Base-by-base conservation (phyloP, 2,888 invertebrate species). In the Mythimna pallens region DNA sequence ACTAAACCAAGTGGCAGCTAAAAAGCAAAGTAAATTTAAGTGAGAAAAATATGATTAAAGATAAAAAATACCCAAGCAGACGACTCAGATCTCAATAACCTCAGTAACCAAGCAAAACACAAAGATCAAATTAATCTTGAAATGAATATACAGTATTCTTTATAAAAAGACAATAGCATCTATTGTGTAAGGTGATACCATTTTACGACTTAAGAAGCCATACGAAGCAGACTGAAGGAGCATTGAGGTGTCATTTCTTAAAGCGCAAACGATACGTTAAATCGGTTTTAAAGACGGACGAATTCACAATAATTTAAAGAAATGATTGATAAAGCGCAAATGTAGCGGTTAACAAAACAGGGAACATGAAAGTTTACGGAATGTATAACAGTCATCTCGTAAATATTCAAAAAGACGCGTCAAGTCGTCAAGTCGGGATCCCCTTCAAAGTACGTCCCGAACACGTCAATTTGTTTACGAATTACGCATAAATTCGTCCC, bases 401-500 rank as follows among this genome's bases (percentile, higher is more conserved):
- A 91, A 92, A 90, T 89, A 90, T 90, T 89, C 87, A 88, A 87
- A 89, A 90, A 94, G 93, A 93, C 92, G 93, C 93, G 95, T 94
- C 94, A 94, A 93, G 90, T 94, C 93, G 90, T 93, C 91, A 94
- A 93, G 91, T 89, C 89, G 87, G 87, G 88, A 89, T 90, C 90
- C 91, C 92, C 92, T 93, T 93, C 93, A 94, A 93, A 93, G 93
- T 91, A 89, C 89, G 91, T 92, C 91, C 90, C 92, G 92, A 92
- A 92, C 89, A 94, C 94, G 95, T 96, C 96, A 95, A 96, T 96
- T 96, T 96, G 96, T 96, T 93, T 96, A 96, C 94, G 94, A 95
- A 95, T 96, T 95, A 96, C 94, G 95, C 94, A 95, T 96, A 96
- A 96, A 96, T 95, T 95, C 96, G 94, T 96, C 94, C 94, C 94